Percentiles rank a stretch among this genome's conserved stretches.
Evolutionary conservation across 2,113 vertebrate genomes (phyloP).

Genomic region (Erythrolamprus reginae): DNA sequence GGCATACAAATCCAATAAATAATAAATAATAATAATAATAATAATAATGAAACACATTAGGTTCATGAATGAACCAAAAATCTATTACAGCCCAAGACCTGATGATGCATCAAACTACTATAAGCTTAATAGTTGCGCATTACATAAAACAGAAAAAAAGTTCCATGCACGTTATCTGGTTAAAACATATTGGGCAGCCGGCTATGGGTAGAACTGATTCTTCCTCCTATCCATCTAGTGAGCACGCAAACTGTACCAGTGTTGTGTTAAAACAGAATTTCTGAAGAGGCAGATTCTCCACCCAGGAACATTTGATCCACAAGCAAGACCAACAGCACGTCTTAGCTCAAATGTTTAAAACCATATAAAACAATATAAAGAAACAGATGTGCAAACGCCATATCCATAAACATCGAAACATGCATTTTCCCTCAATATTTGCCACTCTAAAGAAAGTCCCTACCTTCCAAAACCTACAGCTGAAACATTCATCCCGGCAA

Average conservation of each 20-base stretch:
- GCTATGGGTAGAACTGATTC: background rate
- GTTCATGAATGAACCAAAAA: background rate
- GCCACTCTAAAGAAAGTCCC: background rate
- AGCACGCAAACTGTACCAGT: background rate
- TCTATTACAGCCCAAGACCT: background rate
- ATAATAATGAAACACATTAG: background rate
- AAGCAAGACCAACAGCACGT: background rate
- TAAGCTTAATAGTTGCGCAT: background rate
- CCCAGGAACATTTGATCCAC: rapidly evolving
- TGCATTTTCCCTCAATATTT: background rate
- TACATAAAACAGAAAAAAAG: background rate
- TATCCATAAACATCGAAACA: background rate
- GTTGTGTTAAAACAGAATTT: background rate
- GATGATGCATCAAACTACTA: background rate
- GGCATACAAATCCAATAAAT: too few species aligned
- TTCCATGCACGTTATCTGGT: background rate
- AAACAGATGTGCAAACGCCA: background rate
- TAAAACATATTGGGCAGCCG: background rate
- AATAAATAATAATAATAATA: too few species aligned
- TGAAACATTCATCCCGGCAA: background rate
- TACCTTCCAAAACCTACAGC: background rate
- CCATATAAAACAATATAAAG: background rate
- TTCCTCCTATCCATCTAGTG: background rate
- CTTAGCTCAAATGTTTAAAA: background rate
- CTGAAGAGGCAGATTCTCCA: background rate